Base-by-base conservation (phyloP, 2,113 vertebrate genomes). In the Oryzias javanicus region DNA sequence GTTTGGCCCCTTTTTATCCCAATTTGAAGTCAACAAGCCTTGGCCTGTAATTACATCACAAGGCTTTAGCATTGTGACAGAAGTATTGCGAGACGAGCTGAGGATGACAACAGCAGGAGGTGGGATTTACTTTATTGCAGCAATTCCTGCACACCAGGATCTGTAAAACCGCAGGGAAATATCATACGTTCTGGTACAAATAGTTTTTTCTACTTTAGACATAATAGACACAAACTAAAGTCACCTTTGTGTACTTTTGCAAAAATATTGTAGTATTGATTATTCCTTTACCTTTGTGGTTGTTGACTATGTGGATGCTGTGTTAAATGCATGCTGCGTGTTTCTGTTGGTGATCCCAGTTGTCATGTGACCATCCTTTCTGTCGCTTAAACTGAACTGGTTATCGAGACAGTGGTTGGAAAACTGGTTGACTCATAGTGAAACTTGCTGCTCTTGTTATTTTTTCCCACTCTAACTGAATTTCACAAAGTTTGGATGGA, bases 11-110 rank as follows among this genome's bases (percentile, higher is more conserved):
- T 77, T 68, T 79, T 66, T 70, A n/a, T n/a, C 78, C 79, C 72
- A 86, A 81, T 69, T 71, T 70, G 71, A 67, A 83, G 69, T 88
- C 81, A 88, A 89, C 89, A 90, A 78, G 86, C 88, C 73, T 72
- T 71, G 68, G 78, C 82, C 79, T 89, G 89, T 90, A 89, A 89
- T 88, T 89, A 88, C 79, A 89, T 90, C 85, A 90, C 90, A 85
- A 86, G 62, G 52, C 70, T 67, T 76, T 65, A 57, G 81, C 57
- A 42, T 79, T 48, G 55, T 56, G 72, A 75, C 3, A 18, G 67
- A 71, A 72, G 64, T 49, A 35, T 72, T 64, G 58, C 52, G 42
- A 72, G 55, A 76, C 55, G 53, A 64, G 49, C 48, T 41, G 3
- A 42, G 70, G 67, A 69, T 14, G 19, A 46, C 19, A 29, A 19